These are phyloP conservation scores for Hydractinia echinata DNA, from an alignment of 30 jellyfish, hydroid and myxozoan species.

Conservation along the genomic window DNA sequence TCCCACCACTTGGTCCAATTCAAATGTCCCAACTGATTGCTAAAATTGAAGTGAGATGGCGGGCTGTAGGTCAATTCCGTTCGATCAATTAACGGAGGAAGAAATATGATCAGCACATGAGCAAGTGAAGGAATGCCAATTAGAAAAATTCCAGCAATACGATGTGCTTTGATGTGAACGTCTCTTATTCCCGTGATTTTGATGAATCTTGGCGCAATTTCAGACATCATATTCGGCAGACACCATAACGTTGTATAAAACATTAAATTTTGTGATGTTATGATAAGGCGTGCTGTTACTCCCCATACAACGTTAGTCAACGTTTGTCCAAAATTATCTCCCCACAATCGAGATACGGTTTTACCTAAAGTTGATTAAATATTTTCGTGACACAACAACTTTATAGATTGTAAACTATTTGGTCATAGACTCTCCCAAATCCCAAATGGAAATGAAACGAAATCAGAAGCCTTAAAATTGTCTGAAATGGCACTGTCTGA, in stretches of 20 bases:
- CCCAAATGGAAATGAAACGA: not conserved
- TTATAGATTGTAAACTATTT: no score
- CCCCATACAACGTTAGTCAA: constrained; percentile 29
- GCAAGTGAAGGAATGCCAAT: constrained; percentile 30
- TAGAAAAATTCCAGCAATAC: constrained; percentile 26
- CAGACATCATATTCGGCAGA: constrained; percentile 6
- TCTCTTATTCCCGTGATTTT: constrained; percentile 15
- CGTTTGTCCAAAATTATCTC: constrained; percentile 15
- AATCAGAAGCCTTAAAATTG: not conserved
- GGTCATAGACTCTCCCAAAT: no score
- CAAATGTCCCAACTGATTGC: constrained; percentile 13
- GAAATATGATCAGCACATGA: constrained; percentile 17
- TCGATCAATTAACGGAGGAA: constrained; percentile 28
- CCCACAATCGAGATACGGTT: constrained; percentile 9
- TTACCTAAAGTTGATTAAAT: not conserved
- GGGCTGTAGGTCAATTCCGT: constrained; percentile 27
- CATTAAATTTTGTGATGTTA: constrained; percentile 26
- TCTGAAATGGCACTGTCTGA: no score
- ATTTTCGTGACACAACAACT: not conserved
- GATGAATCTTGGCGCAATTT: constrained; percentile 1
- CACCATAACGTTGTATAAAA: constrained; percentile 28
- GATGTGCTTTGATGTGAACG: constrained; percentile 17
- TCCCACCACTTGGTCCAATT: constrained; percentile 38
- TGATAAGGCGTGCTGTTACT: constrained; percentile 11
- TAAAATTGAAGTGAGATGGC: constrained; percentile 14